Base-by-base conservation (phyloP, 2,888 invertebrate genomes). In the Ligdia adustata region DNA sequence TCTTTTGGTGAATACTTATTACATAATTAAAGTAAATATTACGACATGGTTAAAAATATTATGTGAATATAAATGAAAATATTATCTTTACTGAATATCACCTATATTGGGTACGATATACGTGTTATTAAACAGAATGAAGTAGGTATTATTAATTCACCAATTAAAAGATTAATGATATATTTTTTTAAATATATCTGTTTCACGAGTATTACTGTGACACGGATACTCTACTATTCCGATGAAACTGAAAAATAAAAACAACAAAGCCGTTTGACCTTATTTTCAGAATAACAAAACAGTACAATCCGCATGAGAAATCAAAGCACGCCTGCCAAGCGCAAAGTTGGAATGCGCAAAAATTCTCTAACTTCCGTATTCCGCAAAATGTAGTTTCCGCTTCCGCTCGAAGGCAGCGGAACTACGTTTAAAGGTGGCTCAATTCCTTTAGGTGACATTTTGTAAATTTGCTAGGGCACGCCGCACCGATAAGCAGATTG, bases 351-450 rank as follows among this genome's bases (percentile, higher is more conserved):
- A 46, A 46, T 29, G 46, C 29, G 27, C 45, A 28, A 45, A 44
- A 40, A 40, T 34, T 40, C 38, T 14, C 37, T 39, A 15, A 16
- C 33, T 33, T 46, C 46, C 39, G 34, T 40, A 46, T 40, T 37
- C 35, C 39, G 15, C 22, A 28, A 33, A 31, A 39, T 39, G 46
- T 29, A 46, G 34, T 46, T 40, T 28, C 39, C 37, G 32, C 5
- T 33, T 39, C 45, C 45, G 27, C 1, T 18, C 20, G 11, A 5
- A 11, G 28, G 26, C 18, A 45, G 20, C 33, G 22, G 39, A 34
- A 34, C 27, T 39, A 31, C 12, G 31, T 18, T 26, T 33, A 26
- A 26, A 32, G 14, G 20, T 40, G 11, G 28, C 32, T 13, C 20
- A 27, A 34, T 45, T 38, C 18, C 45, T 40, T 39, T 14, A 40